Evolutionary conservation across 2,888 invertebrate genomes (phyloP).

Genomic region (Caenorhabditis panamensis): DNA sequence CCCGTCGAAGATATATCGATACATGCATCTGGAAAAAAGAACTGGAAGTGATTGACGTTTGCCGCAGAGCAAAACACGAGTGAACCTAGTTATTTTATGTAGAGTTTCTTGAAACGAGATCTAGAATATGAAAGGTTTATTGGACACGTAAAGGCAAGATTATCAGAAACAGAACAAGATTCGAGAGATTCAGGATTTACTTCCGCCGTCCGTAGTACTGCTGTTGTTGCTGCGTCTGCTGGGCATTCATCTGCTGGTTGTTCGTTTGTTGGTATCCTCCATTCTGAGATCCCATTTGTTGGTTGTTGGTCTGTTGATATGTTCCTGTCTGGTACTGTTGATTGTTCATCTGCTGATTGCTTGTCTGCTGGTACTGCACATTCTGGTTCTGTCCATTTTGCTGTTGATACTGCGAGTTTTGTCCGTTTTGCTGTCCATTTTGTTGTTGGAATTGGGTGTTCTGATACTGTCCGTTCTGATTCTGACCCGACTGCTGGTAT

Average conservation of each 20-base stretch:
- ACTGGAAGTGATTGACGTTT: slow-evolving; percentile 30
- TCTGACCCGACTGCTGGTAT: slow-evolving; percentile 37
- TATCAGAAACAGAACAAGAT: slow-evolving; percentile 24
- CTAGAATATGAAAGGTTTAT: slow-evolving; percentile 25
- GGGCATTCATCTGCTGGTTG: slow-evolving; percentile 45
- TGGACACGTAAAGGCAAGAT: slow-evolving; percentile 45
- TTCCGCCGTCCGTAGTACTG: slow-evolving; percentile 60
- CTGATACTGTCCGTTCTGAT: slow-evolving; percentile 50
- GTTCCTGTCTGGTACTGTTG: slow-evolving; percentile 43
- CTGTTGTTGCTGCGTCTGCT: slow-evolving; percentile 51
- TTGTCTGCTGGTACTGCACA: slow-evolving; percentile 46
- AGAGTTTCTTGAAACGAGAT: slow-evolving; percentile 1
- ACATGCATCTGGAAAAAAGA: slow-evolving; percentile 18
- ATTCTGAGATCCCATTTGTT: slow-evolving; percentile 25
- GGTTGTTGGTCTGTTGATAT: slow-evolving; percentile 46
- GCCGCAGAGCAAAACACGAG: background rate
- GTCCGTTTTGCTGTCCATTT: slow-evolving; percentile 20
- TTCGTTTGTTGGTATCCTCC: slow-evolving; percentile 32
- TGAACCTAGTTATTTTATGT: background rate
- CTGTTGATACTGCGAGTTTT: slow-evolving; percentile 17
- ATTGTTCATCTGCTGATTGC: slow-evolving; percentile 48
- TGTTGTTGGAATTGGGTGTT: slow-evolving; percentile 46
- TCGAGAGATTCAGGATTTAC: slow-evolving; percentile 9
- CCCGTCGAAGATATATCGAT: slow-evolving; percentile 46
- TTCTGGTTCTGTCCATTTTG: slow-evolving; percentile 39